phyloP scores from a whole-genome alignment of 2,888 invertebrate genomes.

The Drosophila emarginata region DNA sequence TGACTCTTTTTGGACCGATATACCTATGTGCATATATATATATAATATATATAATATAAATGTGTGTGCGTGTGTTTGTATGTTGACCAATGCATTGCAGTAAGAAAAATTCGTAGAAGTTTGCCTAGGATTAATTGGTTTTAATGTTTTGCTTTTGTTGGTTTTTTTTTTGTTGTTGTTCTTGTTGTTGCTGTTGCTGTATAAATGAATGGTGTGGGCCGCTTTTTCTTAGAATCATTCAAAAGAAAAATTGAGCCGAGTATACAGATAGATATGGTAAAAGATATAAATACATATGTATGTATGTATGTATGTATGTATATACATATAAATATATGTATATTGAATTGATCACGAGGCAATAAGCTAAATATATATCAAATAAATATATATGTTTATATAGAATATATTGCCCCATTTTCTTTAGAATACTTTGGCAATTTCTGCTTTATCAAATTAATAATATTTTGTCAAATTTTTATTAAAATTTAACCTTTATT shows the following conservation, averaged over 20 bases:
- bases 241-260: conserved; percentile 63
- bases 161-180: conserved; percentile 4
- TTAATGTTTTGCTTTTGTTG: conserved; percentile 37
- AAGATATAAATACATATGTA: not conserved
- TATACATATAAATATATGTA: not conserved
- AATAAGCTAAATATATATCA: no score
- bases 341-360: not conserved
- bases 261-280: not conserved
- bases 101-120: conserved; percentile 72
- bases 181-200: conserved; percentile 25
- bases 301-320: no score
- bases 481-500: no score
- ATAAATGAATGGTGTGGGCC: not conserved
- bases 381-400: no score
- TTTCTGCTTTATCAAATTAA: no score
- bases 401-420: no score
- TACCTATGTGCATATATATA: not conserved
- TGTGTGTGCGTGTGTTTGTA: not conserved
- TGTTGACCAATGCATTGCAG: conserved; percentile 52
- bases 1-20: conserved; percentile 14
- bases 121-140: conserved; percentile 70
- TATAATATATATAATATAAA: no score
- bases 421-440: no score
- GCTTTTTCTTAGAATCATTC: conserved; percentile 60
- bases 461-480: no score